These are phyloP conservation scores for Synergus japonicus DNA, from an alignment of 2,888 invertebrate species.

Conservation along the genomic window DNA sequence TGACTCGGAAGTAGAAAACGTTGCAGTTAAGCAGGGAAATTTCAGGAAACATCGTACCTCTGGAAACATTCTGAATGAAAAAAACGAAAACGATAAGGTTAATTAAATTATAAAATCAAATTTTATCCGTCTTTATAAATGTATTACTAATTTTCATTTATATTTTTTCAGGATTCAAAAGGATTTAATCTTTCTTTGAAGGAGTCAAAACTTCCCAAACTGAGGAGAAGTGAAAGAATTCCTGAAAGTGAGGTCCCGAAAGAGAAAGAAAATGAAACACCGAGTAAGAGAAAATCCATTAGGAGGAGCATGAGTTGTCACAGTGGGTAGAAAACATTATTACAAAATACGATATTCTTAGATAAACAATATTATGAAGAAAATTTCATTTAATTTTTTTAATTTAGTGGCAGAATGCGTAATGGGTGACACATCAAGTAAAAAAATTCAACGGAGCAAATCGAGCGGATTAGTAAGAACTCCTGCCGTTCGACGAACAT, in stretches of 20 bases:
- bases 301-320: constrained; percentile 30
- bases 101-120: not conserved
- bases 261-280: constrained; percentile 19
- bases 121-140: not conserved
- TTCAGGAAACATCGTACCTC: not conserved
- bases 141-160: not conserved
- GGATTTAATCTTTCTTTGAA: not conserved
- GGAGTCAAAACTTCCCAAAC: not conserved
- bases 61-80: not conserved
- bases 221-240: constrained; percentile 7
- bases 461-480: constrained; percentile 4
- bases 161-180: not conserved
- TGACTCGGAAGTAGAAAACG: not conserved
- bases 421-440: not conserved
- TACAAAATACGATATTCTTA: not conserved
- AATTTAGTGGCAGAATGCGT: constrained; percentile 7
- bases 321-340: not conserved
- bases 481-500: not conserved
- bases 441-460: not conserved
- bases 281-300: constrained; percentile 24
- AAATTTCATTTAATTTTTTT: not conserved
- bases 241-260: not conserved
- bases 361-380: not conserved
- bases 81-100: not conserved
- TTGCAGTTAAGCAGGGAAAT: not conserved